These are phyloP conservation scores for Dendrolimus pini DNA, from an alignment of 2,888 invertebrate species.

Conservation along the genomic window DNA sequence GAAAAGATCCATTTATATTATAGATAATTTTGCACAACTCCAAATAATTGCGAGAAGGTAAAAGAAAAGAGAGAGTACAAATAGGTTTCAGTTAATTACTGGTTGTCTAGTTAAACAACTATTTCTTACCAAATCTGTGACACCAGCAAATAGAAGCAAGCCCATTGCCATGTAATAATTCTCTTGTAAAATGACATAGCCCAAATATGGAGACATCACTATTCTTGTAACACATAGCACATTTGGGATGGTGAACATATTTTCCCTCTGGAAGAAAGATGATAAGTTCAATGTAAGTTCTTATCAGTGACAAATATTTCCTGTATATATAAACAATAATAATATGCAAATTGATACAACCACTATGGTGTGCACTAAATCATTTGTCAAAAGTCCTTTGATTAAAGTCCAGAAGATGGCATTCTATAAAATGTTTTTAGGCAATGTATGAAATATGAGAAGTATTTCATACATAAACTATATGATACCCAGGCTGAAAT, in stretches of 20 bases:
- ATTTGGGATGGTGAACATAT: constrained; percentile 96
- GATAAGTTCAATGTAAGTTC: background rate
- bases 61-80: no score
- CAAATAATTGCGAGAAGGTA: no score
- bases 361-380: no score
- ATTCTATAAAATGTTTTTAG: no score
- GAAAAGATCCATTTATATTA: no score
- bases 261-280: constrained; percentile 80
- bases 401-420: no score
- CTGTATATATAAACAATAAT: background rate
- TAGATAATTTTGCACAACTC: no score
- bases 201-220: constrained; percentile 90
- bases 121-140: constrained; percentile 90
- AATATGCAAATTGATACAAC: background rate
- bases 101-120: background rate
- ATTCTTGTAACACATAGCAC: constrained; percentile 91
- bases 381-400: no score
- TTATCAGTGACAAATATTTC: background rate
- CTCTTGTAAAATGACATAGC: constrained; percentile 90
- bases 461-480: no score
- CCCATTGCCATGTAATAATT: constrained; percentile 88
- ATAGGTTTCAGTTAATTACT: no score
- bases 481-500: no score
- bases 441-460: no score
- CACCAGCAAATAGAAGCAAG: constrained; percentile 89